A percentile compares a stretch with the other conserved stretches of the same genome.
Conservation (phyloP, 2,888 invertebrate genomes). For the Arrhopalites spinosus region DNA sequence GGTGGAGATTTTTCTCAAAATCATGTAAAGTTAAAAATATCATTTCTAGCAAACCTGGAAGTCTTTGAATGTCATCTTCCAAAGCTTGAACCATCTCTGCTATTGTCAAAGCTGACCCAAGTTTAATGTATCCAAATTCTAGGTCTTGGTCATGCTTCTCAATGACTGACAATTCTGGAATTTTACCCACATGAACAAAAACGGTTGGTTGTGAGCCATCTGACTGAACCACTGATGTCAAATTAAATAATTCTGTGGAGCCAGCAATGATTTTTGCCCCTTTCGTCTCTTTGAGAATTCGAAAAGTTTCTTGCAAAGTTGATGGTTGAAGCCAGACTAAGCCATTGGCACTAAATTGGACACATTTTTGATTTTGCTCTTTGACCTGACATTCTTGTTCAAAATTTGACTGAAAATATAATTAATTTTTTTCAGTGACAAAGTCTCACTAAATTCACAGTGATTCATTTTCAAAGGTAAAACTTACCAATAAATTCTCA, state of each 20-base stretch:
- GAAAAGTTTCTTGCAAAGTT: slow-evolving; percentile 14
- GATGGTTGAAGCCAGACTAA: slow-evolving; percentile 12
- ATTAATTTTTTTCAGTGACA: too few relatives aligned
- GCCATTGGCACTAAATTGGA: not conserved
- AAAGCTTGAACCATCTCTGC: slow-evolving; percentile 68
- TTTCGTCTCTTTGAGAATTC: not conserved
- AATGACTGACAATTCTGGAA: slow-evolving; percentile 68
- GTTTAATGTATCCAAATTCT: slow-evolving; percentile 62
- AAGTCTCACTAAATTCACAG: not conserved
- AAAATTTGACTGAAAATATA: not conserved
- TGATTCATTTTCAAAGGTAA: not conserved
- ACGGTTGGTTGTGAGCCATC: not conserved
- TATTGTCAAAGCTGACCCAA: slow-evolving; percentile 82
- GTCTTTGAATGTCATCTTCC: slow-evolving; percentile 29
- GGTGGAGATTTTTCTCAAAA: not conserved
- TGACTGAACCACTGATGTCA: not conserved
- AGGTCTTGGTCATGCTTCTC: slow-evolving; percentile 60
- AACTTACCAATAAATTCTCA: slow-evolving; percentile 40
- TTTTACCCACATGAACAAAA: not conserved
- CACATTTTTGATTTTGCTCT: not conserved
- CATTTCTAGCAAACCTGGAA: too few relatives aligned
- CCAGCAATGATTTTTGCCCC: not conserved
- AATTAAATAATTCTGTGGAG: slow-evolving; percentile 16
- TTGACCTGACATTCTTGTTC: not conserved
- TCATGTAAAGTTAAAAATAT: too few relatives aligned